Conservation (phyloP, 2,797 vertebrate species). For the Eupleurogrammus muticus region DNA sequence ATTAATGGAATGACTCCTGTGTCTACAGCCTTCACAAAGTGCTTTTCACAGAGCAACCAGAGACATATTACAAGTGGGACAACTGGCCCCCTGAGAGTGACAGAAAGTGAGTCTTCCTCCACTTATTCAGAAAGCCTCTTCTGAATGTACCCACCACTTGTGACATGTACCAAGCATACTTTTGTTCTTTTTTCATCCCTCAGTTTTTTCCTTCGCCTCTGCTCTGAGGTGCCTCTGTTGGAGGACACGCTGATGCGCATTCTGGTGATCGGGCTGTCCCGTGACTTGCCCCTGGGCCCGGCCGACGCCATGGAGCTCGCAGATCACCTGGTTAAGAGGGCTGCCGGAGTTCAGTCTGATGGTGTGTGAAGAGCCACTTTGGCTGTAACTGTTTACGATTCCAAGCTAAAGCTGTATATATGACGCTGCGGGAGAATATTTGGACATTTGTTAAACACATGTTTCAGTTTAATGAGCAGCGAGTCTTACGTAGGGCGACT, state of each 20-base stretch:
- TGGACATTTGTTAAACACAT: constrained; percentile 53
- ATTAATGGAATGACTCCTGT: neutral
- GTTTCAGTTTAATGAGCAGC: constrained; percentile 31
- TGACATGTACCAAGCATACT: neutral
- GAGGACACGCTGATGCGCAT: constrained; percentile 98
- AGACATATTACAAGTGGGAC: constrained; percentile 99
- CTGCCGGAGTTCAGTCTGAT: constrained; percentile 94
- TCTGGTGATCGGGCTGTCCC: constrained; percentile 94
- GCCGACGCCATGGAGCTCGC: constrained; percentile 98
- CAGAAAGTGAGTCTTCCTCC: constrained; percentile 90
- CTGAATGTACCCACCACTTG: neutral
- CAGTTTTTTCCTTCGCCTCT: constrained; percentile 98
- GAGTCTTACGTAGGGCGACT: constrained; percentile 1
- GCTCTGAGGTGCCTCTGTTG: constrained; percentile 96
- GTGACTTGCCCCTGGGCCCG: constrained; percentile 94
- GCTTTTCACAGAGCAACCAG: constrained; percentile 97
- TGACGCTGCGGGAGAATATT: constrained; percentile 33
- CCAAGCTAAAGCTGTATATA: constrained; percentile 33
- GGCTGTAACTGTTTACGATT: constrained; percentile 24
- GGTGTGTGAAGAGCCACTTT: constrained; percentile 76
- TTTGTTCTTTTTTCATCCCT: neutral
- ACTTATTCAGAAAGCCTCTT: neutral
- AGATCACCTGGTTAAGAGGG: constrained; percentile 96
- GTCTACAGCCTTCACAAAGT: constrained; percentile 95
- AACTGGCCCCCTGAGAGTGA: constrained; percentile 99